Evolutionary conservation across 2,888 invertebrate species (phyloP).

Genomic region (Amphipoea lucens): DNA sequence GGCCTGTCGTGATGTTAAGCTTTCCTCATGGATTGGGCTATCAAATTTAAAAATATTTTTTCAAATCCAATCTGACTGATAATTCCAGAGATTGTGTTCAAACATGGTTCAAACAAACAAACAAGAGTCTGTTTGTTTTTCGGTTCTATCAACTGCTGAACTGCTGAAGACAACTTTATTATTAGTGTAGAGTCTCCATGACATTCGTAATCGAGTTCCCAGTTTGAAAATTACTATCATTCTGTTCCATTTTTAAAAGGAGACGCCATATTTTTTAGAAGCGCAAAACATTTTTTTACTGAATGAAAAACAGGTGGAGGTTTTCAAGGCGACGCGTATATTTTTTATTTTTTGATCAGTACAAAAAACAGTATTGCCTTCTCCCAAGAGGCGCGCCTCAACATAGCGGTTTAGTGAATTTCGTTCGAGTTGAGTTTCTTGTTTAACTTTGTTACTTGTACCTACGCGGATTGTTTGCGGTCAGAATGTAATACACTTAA

Average conservation of each 20-base stretch:
- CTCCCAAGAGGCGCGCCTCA: conserved; percentile 36
- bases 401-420: conserved; percentile 52
- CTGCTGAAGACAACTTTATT: too few species aligned
- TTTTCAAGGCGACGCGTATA: background rate
- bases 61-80: too few species aligned
- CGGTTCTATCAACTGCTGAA: too few species aligned
- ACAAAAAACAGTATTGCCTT: conserved; percentile 14
- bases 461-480: conserved; percentile 62
- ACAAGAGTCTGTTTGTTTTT: too few species aligned
- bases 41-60: too few species aligned
- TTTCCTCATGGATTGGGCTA: too few species aligned
- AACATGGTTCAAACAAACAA: too few species aligned
- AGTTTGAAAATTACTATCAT: background rate
- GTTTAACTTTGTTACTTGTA: conserved; percentile 62
- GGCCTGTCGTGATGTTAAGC: too few species aligned
- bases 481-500: conserved; percentile 54
- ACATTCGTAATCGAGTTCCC: background rate
- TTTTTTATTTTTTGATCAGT: background rate
- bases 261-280: background rate
- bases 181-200: too few species aligned
- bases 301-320: background rate
- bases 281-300: background rate
- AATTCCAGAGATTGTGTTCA: too few species aligned
- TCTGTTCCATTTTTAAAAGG: conserved; percentile 6
- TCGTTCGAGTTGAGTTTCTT: conserved; percentile 52